phyloP scores from a whole-genome alignment of 2,797 vertebrate genomes.

The Cossypha heuglini region DNA sequence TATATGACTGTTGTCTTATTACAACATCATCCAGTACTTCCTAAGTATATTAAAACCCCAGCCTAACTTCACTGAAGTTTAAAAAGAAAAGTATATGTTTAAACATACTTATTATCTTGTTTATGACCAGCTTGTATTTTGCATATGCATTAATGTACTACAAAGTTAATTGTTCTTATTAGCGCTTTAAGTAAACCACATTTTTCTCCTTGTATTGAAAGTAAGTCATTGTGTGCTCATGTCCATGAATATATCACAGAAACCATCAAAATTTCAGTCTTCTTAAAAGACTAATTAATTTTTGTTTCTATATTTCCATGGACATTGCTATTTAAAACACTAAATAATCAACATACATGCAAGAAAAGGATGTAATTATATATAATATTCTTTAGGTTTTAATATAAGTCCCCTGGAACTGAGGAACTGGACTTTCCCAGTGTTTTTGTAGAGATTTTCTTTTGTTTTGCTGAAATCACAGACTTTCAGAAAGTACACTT shows the following conservation, averaged over 20 bases:
- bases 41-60: background rate
- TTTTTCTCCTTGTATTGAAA: background rate
- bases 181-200: background rate
- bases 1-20: background rate
- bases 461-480: background rate
- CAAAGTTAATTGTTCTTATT: background rate
- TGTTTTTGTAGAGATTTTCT: background rate
- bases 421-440: background rate
- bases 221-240: background rate
- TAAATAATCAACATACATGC: background rate
- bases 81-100: background rate
- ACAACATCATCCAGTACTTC: background rate
- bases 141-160: background rate
- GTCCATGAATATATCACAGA: background rate
- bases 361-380: background rate
- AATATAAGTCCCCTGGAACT: background rate
- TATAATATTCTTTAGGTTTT: background rate
- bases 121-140: background rate
- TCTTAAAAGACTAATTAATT: background rate
- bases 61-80: background rate
- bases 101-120: background rate
- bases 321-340: background rate
- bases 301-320: background rate
- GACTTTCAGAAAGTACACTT: conserved; percentile 9
- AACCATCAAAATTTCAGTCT: background rate